Conservation (phyloP, 2,888 invertebrate species). For the Pandemis corylana region DNA sequence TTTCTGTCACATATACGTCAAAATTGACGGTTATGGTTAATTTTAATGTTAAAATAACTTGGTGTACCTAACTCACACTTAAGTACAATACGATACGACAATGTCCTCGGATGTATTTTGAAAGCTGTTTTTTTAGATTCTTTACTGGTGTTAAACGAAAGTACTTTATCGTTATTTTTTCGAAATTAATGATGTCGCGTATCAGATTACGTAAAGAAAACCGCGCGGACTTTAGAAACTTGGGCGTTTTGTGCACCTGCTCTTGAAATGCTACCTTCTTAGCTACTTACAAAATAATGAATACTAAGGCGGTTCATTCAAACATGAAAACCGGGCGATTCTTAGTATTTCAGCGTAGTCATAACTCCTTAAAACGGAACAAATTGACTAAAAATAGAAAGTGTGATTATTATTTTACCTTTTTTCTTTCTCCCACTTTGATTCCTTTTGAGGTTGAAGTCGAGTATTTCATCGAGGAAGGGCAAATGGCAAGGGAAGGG, state of each 20-base stretch:
- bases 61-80: too few relatives aligned
- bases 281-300: background rate
- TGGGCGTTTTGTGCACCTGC: background rate
- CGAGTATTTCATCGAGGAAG: constrained; percentile 21
- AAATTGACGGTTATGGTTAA: too few relatives aligned
- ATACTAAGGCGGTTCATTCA: background rate
- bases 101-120: too few relatives aligned
- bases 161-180: background rate
- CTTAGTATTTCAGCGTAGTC: constrained; percentile 7
- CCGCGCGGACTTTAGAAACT: background rate
- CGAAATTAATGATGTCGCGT: constrained; percentile 7
- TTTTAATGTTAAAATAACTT: too few relatives aligned
- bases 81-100: too few relatives aligned
- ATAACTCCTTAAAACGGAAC: constrained; percentile 4
- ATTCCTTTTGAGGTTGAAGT: constrained; percentile 17
- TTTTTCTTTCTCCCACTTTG: constrained; percentile 17
- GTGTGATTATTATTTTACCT: constrained; percentile 20
- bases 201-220: constrained; percentile 2
- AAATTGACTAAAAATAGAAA: constrained; percentile 25
- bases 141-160: background rate
- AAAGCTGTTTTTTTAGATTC: background rate
- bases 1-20: too few relatives aligned
- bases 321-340: constrained; percentile 5
- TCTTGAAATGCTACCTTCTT: background rate
- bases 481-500: constrained; percentile 18